Percentiles rank a stretch among this genome's conserved stretches.
phyloP scores from a whole-genome alignment of 1,140 invertebrate species.

The Propsilocerus akamusi region DNA sequence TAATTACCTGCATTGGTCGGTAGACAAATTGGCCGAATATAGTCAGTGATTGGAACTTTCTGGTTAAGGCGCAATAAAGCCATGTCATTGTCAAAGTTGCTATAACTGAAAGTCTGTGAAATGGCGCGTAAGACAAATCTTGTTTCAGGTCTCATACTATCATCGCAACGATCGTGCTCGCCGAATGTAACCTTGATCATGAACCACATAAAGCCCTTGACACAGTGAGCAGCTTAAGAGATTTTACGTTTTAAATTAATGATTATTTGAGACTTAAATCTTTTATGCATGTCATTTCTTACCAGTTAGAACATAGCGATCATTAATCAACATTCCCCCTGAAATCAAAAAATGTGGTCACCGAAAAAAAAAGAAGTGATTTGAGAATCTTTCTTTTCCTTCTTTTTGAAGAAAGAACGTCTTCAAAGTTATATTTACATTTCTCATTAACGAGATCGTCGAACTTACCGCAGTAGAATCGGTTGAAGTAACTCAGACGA shows the following conservation, averaged over 20 bases:
- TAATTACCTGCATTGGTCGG: constrained; percentile 39
- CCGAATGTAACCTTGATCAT: constrained; percentile 75
- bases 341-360: neutral
- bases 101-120: constrained; percentile 56
- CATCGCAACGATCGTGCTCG: constrained; percentile 61
- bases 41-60: constrained; percentile 48
- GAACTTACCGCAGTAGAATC: constrained; percentile 57
- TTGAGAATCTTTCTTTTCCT: neutral
- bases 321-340: constrained; percentile 53
- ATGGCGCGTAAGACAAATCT: constrained; percentile 53
- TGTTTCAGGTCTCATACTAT: constrained; percentile 45
- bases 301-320: constrained; percentile 60
- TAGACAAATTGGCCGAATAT: constrained; percentile 60
- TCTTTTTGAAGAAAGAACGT: neutral
- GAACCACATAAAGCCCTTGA: constrained; percentile 65
- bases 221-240: neutral
- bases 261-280: constrained; percentile 30
- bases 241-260: neutral
- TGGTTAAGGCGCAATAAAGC: constrained; percentile 60
- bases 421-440: too few species aligned
- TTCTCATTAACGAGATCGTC: neutral
- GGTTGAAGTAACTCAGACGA: constrained; percentile 55
- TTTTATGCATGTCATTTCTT: constrained; percentile 48
- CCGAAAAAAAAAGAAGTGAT: too few species aligned
- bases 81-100: constrained; percentile 73